Evolutionary conservation across 2,113 vertebrate species (phyloP), one percentile per base, ranked within the genome.

Genomic region (Gymnorhina tibicen): DNA sequence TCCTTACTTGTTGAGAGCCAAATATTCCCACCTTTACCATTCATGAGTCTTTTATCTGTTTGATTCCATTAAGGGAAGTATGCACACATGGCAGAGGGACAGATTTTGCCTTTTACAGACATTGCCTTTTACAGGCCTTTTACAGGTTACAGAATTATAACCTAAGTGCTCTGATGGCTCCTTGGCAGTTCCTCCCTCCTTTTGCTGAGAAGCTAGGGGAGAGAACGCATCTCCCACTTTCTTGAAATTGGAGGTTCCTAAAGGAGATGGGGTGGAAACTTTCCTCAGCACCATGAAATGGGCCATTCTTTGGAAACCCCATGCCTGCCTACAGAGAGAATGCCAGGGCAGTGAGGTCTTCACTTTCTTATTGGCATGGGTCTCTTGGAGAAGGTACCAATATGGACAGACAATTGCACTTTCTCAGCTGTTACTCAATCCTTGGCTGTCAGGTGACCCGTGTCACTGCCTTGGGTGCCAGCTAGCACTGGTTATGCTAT

Each of bases 71-170:
- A 47, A 64, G 26, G 30, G 44, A 70, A 87, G 35, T 49, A 16
- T 0, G 11, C 18, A 17, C 37, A 5, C 0, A 0, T 16, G n/a
- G 35, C 0, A 0, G 37, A 53, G 62, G 56, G 26, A 72, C 20
- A 62, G 62, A 58, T 1, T 0, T 15, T 73, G 32, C 33, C 21
- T 53, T 6, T 72, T 18, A 22, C 35, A 91, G 27, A 5, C n/a
- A 3, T 16, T 75, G 35, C 33, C 21, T 53, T 6, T 72, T 18
- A 22, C 35, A 91, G 27, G 32, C 33, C 21, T 53, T 6, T 72
- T 18, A 22, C 35, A 91, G 27, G 6, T 16, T 75, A 33, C 70
- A 73, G 47, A 78, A 68, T 7, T 32, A 6, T 30, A 68, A 28
- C 4, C 5, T 28, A 47, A 32, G 33, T 55, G n/a, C 17, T 79